Evolutionary conservation across 2,797 vertebrate species (phyloP), one percentile per base, ranked within the genome.

Genomic region (Tangara arthus): DNA sequence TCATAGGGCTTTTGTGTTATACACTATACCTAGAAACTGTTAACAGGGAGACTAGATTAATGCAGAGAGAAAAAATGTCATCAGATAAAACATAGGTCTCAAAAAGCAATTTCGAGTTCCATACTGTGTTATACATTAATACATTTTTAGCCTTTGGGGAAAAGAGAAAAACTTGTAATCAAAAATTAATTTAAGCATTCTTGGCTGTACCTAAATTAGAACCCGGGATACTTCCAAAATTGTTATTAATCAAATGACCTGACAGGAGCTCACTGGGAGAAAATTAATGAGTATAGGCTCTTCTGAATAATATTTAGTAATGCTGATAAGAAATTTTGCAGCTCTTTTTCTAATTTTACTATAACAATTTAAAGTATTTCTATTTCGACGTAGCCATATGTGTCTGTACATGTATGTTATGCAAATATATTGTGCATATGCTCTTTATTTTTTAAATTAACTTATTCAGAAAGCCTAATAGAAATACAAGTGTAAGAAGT

Each of bases 1-100:
- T 96, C 94, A 94, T 55, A 68, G 77, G 81, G 60, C 89, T 94
- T 96, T 96, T 97, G 87, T 96, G 59, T 92, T 95, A 46, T 4
- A 60, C 70, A 72, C 76, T 17, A 9, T 84, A 78, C 11, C 23
- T 39, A 91, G 88, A 81, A 92, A 47, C 93, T 92, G 81, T 86
- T 95, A 90, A 84, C 60, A 83, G 72, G 72, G 82, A 87, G 84
- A 78, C 77, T 47, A 91, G 87, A 96, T 92, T 92, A 93, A 88
- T 95, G 73, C 82, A 49, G 73, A 65, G 77, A 91, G 84, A 83
- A 87, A 85, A 96, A 89, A 85, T 69, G 87, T 90, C 82, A 92
- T 93, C 77, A 84, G 90, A 95, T 96, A 86, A 97, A 95, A 71
- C 60, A 35, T 63, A 66, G 70, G 71, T 93, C 86, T 94, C 60